Base-by-base conservation (phyloP, 1,140 invertebrate species). In the Euborellia annulipes region DNA sequence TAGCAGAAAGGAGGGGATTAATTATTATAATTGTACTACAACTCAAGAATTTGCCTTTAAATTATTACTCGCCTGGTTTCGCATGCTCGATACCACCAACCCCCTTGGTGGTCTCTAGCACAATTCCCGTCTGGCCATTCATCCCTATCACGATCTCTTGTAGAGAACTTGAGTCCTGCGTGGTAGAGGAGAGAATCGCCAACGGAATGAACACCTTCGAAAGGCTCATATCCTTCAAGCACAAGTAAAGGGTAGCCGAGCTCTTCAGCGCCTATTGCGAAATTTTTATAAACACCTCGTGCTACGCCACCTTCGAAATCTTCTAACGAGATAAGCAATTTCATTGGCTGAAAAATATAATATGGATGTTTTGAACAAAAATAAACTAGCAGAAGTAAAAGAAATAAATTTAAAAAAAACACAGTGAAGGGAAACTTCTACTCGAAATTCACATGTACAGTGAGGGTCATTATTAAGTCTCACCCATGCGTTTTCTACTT, bases 81-180 rank as follows among this genome's bases (percentile, higher is more conserved):
- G 52, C 68, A 70, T 4, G 57, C 57, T 45, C 69, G 71, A 51
- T 75, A 79, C 78, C 78, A 80, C 59, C 75, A 78, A 2, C 71
- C 76, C 3, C 70, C 74, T 37, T 63, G 66, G 43, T 76, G 75
- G 36, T 71, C 66, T 37, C 68, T 57, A 0, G 80, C 79, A 58
- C 82, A 86, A 44, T 73, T 74, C n/a, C 76, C 75, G 16, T 79
- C 77, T 22, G 67, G 64, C 59, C 73, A 76, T 8, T 69, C 69
- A 54, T 86, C 82, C 54, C 83, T 78, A 55, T 86, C 82, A 16
- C 65, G 58, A 46, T 86, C 82, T 27, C 66, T 63, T 0, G 81
- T 82, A 30, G 78, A 81, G 58, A 84, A 85, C 56, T 72, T 73
- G 57, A 75, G 73, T 0, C 74, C 75, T 18, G 79, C 75, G 53